A percentile compares a stretch with the other conserved stretches of the same genome.
These are phyloP conservation scores for Rousettus madagascariensis DNA, from an alignment of 2,797 vertebrate genomes.

Conservation along the genomic window DNA sequence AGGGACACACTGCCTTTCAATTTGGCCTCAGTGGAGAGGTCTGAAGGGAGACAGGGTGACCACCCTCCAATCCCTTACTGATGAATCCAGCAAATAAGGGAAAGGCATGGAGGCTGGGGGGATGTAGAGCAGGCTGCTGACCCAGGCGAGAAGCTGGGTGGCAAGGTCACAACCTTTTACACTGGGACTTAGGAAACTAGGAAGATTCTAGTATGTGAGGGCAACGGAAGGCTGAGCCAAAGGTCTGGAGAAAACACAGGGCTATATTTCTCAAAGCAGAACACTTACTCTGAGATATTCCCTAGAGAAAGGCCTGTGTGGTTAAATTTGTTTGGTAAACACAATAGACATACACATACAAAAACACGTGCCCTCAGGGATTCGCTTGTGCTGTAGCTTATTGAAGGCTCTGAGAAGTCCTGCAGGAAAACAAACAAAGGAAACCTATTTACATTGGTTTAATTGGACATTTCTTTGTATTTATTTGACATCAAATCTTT, in stretches of 20 bases:
- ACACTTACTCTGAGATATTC: neutral
- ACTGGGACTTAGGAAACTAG: neutral
- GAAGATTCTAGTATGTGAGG: neutral
- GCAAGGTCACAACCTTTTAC: neutral
- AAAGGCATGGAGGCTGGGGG: neutral
- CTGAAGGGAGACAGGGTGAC: neutral
- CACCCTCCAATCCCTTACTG: neutral
- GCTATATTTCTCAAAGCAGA: neutral
- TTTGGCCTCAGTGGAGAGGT: neutral
- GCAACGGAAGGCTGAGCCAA: neutral
- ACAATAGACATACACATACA: neutral
- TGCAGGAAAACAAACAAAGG: neutral
- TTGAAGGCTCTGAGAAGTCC: constrained; percentile 50
- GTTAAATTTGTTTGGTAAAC: constrained; percentile 23
- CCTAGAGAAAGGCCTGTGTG: neutral
- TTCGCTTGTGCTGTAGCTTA: neutral
- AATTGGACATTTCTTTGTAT: constrained; percentile 15
- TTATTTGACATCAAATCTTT: constrained; percentile 2
- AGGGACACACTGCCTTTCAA: neutral
- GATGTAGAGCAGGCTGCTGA: neutral
- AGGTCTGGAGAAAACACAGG: neutral
- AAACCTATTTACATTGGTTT: neutral
- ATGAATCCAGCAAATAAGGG: neutral
- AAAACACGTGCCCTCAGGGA: neutral
- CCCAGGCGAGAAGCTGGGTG: neutral